phyloP scores from a whole-genome alignment of 2,888 invertebrate species.

The Agrilus mali region DNA sequence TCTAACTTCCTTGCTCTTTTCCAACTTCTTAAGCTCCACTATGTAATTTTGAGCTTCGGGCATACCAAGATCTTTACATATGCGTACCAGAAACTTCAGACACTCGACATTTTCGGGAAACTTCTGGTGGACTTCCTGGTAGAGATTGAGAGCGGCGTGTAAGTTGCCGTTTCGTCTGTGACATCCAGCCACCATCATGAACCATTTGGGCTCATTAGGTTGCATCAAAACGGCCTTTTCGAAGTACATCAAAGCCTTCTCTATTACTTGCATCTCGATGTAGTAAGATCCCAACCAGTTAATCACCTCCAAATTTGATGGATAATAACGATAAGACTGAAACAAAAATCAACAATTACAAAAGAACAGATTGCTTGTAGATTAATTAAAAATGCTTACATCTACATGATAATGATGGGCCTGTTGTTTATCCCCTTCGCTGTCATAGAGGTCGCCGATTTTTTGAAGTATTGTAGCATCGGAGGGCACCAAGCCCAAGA shows the following conservation, averaged over 20 bases:
- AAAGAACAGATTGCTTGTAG: not conserved
- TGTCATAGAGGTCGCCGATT: conserved; percentile 81
- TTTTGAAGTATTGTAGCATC: conserved; percentile 84
- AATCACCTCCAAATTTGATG: conserved; percentile 62
- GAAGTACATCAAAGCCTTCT: conserved; percentile 74
- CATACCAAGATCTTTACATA: conserved; percentile 82
- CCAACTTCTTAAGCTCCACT: conserved; percentile 63
- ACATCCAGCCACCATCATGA: conserved; percentile 75
- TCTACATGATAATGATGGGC: conserved; percentile 75
- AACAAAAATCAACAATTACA: conserved; percentile 14
- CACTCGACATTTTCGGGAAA: conserved; percentile 96
- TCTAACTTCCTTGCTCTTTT: conserved; percentile 41
- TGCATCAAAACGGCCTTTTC: conserved; percentile 65
- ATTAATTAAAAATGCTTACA: conserved; percentile 36
- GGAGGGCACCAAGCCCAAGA: conserved; percentile 71
- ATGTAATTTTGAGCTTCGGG: conserved; percentile 80
- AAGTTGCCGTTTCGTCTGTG: conserved; percentile 64
- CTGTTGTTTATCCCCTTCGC: conserved; percentile 81
- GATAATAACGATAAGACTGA: conserved; percentile 57
- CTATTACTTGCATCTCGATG: conserved; percentile 76
- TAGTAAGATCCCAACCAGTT: conserved; percentile 85
- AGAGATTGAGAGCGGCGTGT: conserved; percentile 50
- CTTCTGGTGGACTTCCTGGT: conserved; percentile 71
- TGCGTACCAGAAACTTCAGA: conserved; percentile 73
- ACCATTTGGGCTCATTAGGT: conserved; percentile 73